phyloP scores from a whole-genome alignment of 2,113 vertebrate species.

The Lampris incognitus region DNA sequence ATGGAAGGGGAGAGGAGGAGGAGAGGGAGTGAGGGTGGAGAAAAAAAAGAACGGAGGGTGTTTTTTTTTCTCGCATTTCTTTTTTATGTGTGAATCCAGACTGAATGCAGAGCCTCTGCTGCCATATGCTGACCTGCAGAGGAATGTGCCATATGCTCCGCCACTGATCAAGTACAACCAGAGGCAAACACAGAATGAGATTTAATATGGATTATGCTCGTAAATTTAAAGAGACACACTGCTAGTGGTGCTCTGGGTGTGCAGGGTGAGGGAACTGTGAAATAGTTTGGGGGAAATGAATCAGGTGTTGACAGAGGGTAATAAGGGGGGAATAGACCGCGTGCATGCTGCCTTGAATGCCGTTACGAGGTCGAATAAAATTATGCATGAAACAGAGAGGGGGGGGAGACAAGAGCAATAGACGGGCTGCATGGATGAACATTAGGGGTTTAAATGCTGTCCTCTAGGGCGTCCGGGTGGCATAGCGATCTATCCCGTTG shows the following conservation, averaged over 20 bases:
- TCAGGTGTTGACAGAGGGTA: slow-evolving; percentile 29
- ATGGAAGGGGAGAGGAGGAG: slow-evolving; percentile 27
- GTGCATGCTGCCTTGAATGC: slow-evolving; percentile 7
- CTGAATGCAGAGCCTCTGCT: slow-evolving; percentile 51
- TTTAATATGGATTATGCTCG: slow-evolving; percentile 35
- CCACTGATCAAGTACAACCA: slow-evolving; percentile 45
- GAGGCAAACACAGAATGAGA: slow-evolving; percentile 47
- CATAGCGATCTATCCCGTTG: no score
- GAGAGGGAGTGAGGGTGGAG: slow-evolving; percentile 2
- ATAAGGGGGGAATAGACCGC: slow-evolving; percentile 34
- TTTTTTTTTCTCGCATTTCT: slow-evolving; percentile 7
- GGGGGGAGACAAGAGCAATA: slow-evolving; percentile 8
- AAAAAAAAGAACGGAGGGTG: slow-evolving; percentile 2
- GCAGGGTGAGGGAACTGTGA: slow-evolving; percentile 8
- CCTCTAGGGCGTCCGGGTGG: no score
- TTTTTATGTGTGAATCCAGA: slow-evolving; percentile 55
- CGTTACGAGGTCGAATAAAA: slow-evolving; percentile 37
- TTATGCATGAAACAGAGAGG: slow-evolving; percentile 7
- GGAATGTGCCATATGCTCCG: slow-evolving; percentile 69
- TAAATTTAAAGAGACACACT: slow-evolving; percentile 41
- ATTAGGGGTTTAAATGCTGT: neutral
- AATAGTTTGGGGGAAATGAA: slow-evolving; percentile 16
- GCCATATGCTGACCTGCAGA: slow-evolving; percentile 72
- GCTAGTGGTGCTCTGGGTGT: slow-evolving; percentile 20
- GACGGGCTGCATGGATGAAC: slow-evolving; percentile 1